phyloP scores from a whole-genome alignment of 2,113 vertebrate genomes.

The Xiphophorus maculatus region DNA sequence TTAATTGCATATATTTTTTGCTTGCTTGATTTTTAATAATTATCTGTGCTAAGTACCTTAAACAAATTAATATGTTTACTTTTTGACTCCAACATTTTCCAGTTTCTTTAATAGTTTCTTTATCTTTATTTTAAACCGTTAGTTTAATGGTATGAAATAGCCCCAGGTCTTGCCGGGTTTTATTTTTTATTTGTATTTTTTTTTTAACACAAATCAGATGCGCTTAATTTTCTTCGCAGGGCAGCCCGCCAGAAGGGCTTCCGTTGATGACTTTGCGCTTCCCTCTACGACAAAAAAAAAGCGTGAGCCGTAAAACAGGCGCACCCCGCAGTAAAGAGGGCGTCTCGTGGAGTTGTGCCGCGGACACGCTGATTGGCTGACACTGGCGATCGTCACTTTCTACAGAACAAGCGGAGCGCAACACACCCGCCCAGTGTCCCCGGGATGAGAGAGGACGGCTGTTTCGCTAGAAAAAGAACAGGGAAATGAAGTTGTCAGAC shows the following conservation, averaged over 20 bases:
- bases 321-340: conserved; percentile 6
- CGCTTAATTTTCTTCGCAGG: rapidly evolving
- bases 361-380: conserved; percentile 39
- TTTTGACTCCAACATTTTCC: neutral
- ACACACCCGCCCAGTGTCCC: conserved; percentile 66
- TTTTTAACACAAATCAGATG: conserved; percentile 2
- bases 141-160: neutral
- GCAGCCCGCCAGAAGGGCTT: neutral
- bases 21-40: too few species aligned
- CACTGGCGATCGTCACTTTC: conserved; percentile 24
- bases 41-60: too few species aligned
- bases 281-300: neutral
- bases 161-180: neutral
- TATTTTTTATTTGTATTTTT: too few species aligned
- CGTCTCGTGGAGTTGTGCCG: neutral
- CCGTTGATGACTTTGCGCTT: neutral
- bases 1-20: too few species aligned
- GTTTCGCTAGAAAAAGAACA: conserved; percentile 59
- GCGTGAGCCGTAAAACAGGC: neutral
- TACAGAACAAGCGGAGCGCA: conserved; percentile 27
- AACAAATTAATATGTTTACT: neutral
- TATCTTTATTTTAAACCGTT: neutral
- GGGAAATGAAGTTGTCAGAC: conserved; percentile 77
- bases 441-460: conserved; percentile 56
- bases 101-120: neutral